Evolutionary conservation across 1,140 invertebrate genomes (phyloP).

Genomic region (Heliconius himera): DNA sequence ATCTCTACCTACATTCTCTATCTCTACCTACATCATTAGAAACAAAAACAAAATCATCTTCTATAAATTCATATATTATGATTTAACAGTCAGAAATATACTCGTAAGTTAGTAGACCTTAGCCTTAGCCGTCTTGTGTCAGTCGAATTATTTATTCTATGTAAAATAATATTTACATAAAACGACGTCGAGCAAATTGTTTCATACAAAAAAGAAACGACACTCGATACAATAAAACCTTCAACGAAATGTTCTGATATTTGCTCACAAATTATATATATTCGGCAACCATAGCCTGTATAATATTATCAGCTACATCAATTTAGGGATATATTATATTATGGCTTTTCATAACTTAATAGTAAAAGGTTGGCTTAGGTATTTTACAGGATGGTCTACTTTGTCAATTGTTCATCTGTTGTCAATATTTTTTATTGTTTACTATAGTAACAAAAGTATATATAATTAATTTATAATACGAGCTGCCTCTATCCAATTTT

Average conservation of each 20-base stretch:
- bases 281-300: not conserved
- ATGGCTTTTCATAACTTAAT: not conserved
- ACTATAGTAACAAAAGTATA: too few species aligned
- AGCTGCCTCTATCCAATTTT: too few species aligned
- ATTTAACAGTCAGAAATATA: too few species aligned
- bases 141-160: not conserved
- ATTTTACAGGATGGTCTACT: too few species aligned
- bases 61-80: not conserved
- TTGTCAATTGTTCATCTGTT: too few species aligned
- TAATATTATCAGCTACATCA: not conserved
- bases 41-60: not conserved
- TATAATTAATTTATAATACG: too few species aligned
- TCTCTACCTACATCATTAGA: not conserved
- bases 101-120: too few species aligned
- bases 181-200: not conserved
- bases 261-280: slow-evolving; percentile 1
- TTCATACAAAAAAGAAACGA: slow-evolving; percentile 4
- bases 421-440: too few species aligned
- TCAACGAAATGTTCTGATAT: not conserved
- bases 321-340: not conserved
- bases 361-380: not conserved
- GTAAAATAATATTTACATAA: not conserved
- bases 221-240: not conserved
- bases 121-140: too few species aligned
- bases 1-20: not conserved